Evolutionary conservation across 2,113 vertebrate species (phyloP).

Genomic region (Phrynocephalus versicolor): DNA sequence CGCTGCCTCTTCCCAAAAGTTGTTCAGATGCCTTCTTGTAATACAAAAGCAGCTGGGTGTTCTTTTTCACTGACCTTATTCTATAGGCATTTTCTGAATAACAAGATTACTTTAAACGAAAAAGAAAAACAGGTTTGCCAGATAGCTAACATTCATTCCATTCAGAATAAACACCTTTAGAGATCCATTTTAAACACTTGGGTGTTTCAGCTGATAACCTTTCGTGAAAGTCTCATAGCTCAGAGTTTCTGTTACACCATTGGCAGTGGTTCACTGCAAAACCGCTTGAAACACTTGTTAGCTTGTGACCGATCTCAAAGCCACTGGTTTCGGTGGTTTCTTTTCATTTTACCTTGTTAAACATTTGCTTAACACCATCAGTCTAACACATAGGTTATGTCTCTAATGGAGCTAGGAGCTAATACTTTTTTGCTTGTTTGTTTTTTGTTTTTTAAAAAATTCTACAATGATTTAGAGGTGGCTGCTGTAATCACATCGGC

Average conservation of each 20-base stretch:
- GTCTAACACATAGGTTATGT: background rate
- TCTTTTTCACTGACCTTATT: background rate
- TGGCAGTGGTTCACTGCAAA: background rate
- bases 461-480: slow-evolving; percentile 70
- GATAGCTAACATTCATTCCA: slow-evolving; percentile 24
- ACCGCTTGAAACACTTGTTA: slow-evolving; percentile 4
- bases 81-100: background rate
- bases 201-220: background rate
- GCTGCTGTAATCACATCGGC: slow-evolving; percentile 78
- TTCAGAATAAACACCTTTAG: slow-evolving; percentile 14
- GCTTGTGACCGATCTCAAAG: slow-evolving; percentile 11
- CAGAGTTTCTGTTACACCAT: background rate
- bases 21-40: background rate
- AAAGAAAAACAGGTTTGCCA: slow-evolving; percentile 13
- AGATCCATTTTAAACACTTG: slow-evolving; percentile 8
- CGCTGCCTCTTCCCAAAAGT: background rate
- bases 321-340: slow-evolving; percentile 1
- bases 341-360: background rate
- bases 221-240: background rate
- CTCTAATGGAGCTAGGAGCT: slow-evolving; percentile 58
- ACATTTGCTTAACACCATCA: slow-evolving; percentile 14
- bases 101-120: background rate
- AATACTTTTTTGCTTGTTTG: slow-evolving; percentile 55
- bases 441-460: background rate
- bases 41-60: background rate